These are phyloP conservation scores for Phalacrocorax carbo DNA, from an alignment of 2,113 vertebrate genomes.

Conservation along the genomic window DNA sequence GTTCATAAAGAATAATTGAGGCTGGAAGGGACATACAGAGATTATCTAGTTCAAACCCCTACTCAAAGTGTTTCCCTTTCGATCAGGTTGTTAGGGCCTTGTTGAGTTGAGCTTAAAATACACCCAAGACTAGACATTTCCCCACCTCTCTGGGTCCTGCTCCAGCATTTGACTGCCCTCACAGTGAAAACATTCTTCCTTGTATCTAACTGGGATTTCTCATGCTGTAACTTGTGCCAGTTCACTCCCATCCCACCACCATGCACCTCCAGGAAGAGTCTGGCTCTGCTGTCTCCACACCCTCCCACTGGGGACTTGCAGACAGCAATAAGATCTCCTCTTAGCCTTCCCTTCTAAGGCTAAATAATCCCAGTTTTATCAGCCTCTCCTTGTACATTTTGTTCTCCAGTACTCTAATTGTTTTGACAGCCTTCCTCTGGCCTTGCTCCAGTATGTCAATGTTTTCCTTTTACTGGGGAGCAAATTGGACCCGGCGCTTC, in stretches of 20 bases:
- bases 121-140: not conserved
- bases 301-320: not conserved
- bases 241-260: not conserved
- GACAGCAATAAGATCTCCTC: not conserved
- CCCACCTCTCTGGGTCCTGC: not conserved
- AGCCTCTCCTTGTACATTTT: not conserved
- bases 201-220: not conserved
- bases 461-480: slow-evolving; percentile 17
- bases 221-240: not conserved
- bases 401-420: not conserved
- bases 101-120: not conserved
- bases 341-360: not conserved
- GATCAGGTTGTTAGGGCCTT: not conserved
- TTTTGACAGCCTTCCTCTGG: slow-evolving; percentile 41
- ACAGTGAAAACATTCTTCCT: not conserved
- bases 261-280: not conserved
- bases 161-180: not conserved
- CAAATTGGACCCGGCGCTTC: not conserved
- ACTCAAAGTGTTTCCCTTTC: not conserved
- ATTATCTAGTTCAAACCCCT: not conserved
- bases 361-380: slow-evolving; percentile 19
- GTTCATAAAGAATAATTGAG: not conserved
- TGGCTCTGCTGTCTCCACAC: not conserved
- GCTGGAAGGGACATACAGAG: not conserved
- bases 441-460: slow-evolving; percentile 12